Base-by-base conservation (phyloP, 1,140 invertebrate species). In the Forficula auricularia region DNA sequence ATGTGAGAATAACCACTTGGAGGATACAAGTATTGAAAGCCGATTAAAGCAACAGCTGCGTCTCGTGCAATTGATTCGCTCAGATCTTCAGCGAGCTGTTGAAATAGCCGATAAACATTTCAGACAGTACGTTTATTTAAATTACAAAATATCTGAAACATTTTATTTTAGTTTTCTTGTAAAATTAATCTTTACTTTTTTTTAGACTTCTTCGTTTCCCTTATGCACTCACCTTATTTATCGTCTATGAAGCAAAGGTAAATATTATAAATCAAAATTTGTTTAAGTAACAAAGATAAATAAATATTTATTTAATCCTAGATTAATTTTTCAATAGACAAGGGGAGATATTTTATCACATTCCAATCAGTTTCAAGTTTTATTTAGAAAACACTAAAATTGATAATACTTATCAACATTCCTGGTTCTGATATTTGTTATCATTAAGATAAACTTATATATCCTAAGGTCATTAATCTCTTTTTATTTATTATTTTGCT, bases 101-200 rank as follows among this genome's bases (percentile, higher is more conserved):
- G 80, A 87, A 52, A 76, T 73, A 55, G 83, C 87, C 50, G 80
- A 89, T 51, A 80, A 77, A 61, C 52, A 84, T 14, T 92, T 90
- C 58, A 53, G 66, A 52, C 60, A 67, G 65, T 68, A 58, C 61
- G 65, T 61, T n/a, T n/a, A n/a, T n/a, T n/a, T 13, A 36, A n/a
- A 19, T 6, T n/a, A 27, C 10, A 27, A 27, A 27, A 27, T 27
- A n/a, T n/a, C n/a, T n/a, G n/a, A n/a, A n/a, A n/a, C n/a, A n/a
- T 27, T 27, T 27, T 27, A 27, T 27, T 40, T 41, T 52, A 35
- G 12, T 6, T 1, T 38, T 30, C 42, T 41, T 18, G 43, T 37
- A 38, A 40, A 12, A 43, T 8, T 31, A 16, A 12, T 32, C 44
- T 46, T 51, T 35, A n/a, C 51, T 54, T 48, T 43, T 48, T 67